Conservation (phyloP, 2,113 vertebrate species). For the Heliornis fulica region DNA sequence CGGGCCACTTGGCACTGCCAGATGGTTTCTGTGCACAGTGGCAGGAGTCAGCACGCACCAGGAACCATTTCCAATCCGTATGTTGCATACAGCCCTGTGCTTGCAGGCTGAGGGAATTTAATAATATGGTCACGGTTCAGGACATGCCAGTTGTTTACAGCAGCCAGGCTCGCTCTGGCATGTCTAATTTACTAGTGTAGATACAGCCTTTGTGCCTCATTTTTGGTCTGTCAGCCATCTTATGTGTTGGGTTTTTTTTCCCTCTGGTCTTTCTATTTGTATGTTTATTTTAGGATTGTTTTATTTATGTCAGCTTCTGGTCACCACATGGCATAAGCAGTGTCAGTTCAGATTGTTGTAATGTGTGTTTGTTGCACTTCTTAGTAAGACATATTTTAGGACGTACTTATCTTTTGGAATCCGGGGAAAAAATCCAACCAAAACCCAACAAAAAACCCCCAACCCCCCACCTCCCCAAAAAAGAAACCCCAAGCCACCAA, state of each 20-base stretch:
- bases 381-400: not conserved
- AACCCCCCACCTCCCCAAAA: not conserved
- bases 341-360: not conserved
- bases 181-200: not conserved
- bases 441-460: too few relatives aligned
- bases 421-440: too few relatives aligned
- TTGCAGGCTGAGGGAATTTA: not conserved
- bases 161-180: not conserved
- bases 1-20: not conserved
- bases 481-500: not conserved
- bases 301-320: not conserved
- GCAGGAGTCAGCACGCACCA: accelerated
- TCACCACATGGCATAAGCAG: not conserved
- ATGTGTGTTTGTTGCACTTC: not conserved
- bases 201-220: not conserved
- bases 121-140: not conserved
- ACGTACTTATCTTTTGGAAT: not conserved
- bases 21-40: not conserved
- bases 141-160: not conserved
- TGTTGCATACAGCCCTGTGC: accelerated
- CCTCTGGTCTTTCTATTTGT: not conserved
- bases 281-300: not conserved
- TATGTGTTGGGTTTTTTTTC: not conserved
- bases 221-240: not conserved
- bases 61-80: not conserved